Percentiles rank a stretch among this genome's conserved stretches.
phyloP scores from a whole-genome alignment of 1,140 invertebrate species.

The Arion vulgaris region DNA sequence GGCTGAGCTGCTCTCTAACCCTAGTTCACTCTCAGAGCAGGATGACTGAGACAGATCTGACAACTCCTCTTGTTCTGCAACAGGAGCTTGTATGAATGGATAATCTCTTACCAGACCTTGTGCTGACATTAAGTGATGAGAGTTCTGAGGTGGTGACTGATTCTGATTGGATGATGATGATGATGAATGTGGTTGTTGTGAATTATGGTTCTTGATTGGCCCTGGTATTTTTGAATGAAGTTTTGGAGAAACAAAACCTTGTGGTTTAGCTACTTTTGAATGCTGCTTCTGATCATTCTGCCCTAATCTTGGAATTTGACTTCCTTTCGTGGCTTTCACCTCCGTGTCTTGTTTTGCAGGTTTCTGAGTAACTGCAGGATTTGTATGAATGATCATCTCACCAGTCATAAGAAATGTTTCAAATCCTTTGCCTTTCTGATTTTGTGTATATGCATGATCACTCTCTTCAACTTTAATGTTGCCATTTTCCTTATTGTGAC shows the following conservation, averaged over 20 bases:
- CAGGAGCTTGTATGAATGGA: conserved; percentile 42
- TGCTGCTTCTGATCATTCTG: conserved; percentile 12
- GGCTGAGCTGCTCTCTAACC: conserved; percentile 9
- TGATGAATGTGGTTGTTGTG: background rate
- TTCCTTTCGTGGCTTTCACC: conserved; percentile 26
- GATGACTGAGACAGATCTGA: conserved; percentile 49
- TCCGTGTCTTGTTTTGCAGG: background rate
- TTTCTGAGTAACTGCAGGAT: conserved; percentile 48
- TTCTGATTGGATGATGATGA: background rate
- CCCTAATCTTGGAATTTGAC: conserved; percentile 16
- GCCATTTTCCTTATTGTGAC: conserved; percentile 48
- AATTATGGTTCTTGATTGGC: conserved; percentile 22
- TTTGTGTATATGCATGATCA: conserved; percentile 28
- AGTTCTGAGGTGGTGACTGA: background rate
- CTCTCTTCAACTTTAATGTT: conserved; percentile 38
- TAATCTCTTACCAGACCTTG: background rate
- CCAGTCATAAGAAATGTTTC: conserved; percentile 72
- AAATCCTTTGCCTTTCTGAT: conserved; percentile 62
- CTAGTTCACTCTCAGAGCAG: conserved; percentile 42
- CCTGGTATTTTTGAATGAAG: conserved; percentile 21
- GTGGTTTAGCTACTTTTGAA: conserved; percentile 11
- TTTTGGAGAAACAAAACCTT: conserved; percentile 22
- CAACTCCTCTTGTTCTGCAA: conserved; percentile 46
- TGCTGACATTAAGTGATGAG: background rate
- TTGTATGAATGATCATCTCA: conserved; percentile 71